Base-by-base conservation (phyloP, 2,888 invertebrate genomes). In the Volucella inanis region DNA sequence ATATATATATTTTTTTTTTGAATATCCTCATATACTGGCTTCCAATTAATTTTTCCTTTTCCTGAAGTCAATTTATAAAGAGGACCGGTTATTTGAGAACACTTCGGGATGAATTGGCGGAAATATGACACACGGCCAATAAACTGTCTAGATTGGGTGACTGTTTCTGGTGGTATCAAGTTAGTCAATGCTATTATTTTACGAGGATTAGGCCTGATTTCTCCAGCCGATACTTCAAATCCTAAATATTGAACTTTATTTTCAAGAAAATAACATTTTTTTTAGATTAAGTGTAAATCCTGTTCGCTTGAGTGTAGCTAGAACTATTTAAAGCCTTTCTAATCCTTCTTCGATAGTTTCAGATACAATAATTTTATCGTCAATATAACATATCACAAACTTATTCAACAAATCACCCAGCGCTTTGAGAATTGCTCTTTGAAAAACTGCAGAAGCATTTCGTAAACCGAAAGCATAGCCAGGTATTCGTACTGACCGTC, bases 1-100 rank as follows among this genome's bases (percentile, higher is more conserved):
- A 38, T 38, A 81, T 47, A 18, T 76, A n/a, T n/a, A n/a, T n/a
- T 45, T 54, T 81, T 55, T 41, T 75, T 18, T n/a, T 70, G 54
- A n/a, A 68, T 55, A 14, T 47, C 9, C 45, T 80, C 68, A 54
- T 41, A 68, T 15, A 11, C 31, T 54, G n/a, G 3, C 54, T 54
- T 31, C 54, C 54, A 54, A 8, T 54, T 22, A 31, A 31, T 22
- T 12, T 15, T 54, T 8, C 6, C 54, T 22, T 54, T 31, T 31
- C n/a, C 31, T n/a, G 12, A 31, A 54, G 57, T 57, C 39, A 57
- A 57, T 38, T 57, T 10, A 39, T 39, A 57, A 38, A 57, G 14
- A 10, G 57, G 57, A 38, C 11, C 38, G 2, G 39, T 57, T 57
- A 38, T 57, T 38, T 15, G 8, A 38, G 57, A 57, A 39, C n/a